A percentile compares a stretch with the other conserved stretches of the same genome.
These are phyloP conservation scores for Philotrypesis tridentata DNA, from an alignment of 1,140 invertebrate genomes.

Conservation along the genomic window DNA sequence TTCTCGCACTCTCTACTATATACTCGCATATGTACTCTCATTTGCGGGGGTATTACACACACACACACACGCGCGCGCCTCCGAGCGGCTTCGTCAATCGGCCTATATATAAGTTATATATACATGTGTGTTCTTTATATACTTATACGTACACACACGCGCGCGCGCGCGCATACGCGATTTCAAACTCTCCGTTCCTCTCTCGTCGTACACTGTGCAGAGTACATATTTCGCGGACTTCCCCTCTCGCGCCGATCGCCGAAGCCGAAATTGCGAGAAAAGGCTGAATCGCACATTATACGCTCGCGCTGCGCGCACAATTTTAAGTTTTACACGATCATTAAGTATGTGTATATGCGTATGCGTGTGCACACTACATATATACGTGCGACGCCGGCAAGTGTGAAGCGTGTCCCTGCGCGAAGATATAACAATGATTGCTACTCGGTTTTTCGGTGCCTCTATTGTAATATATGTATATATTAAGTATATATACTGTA, in stretches of 20 bases:
- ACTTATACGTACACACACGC: too few species aligned
- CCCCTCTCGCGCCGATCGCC: conserved; percentile 51
- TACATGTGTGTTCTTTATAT: background rate
- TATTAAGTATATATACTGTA: too few species aligned
- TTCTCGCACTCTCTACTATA: too few species aligned
- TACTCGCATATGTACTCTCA: too few species aligned
- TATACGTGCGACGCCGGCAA: background rate
- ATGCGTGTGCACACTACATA: background rate
- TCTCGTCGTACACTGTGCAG: too few species aligned
- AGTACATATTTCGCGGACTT: too few species aligned
- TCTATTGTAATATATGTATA: background rate
- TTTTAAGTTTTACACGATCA: background rate
- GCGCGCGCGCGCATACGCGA: background rate
- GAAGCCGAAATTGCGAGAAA: conserved; percentile 45
- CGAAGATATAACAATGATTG: conserved; percentile 12
- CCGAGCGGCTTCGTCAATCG: conserved; percentile 50
- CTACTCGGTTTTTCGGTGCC: background rate
- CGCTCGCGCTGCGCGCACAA: background rate
- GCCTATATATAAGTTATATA: conserved; percentile 20
- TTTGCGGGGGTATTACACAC: too few species aligned
- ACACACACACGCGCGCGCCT: conserved; percentile 1
- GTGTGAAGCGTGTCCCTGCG: conserved; percentile 27
- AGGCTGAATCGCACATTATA: conserved; percentile 29
- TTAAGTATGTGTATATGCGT: background rate
- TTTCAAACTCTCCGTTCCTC: too few species aligned